These are phyloP conservation scores for Hypomesus transpacificus DNA, from an alignment of 2,113 vertebrate genomes.

Conservation along the genomic window DNA sequence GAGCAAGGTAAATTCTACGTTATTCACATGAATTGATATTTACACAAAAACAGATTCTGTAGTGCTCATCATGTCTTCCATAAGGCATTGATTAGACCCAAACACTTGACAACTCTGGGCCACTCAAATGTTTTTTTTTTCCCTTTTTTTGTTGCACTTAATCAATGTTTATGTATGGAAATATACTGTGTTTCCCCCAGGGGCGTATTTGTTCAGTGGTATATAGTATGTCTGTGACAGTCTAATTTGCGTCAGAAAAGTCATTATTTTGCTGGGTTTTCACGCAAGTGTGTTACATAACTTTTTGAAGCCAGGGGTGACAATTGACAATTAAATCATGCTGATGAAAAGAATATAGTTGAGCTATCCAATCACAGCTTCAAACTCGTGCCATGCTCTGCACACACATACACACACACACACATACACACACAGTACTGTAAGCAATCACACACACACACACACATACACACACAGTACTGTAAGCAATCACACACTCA, in stretches of 20 bases:
- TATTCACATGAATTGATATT: too few relatives aligned
- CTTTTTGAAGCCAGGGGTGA: constrained; percentile 37
- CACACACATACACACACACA: constrained; percentile 4
- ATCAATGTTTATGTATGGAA: constrained; percentile 16
- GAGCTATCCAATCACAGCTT: constrained; percentile 2
- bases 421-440: constrained; percentile 12
- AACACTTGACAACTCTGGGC: too few relatives aligned
- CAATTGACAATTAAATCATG: constrained; percentile 45
- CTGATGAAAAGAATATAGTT: constrained; percentile 22
- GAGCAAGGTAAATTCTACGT: too few relatives aligned
- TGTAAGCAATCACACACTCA: constrained; percentile 18
- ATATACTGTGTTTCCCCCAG: constrained; percentile 18
- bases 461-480: constrained; percentile 8
- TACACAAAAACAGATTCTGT: too few relatives aligned
- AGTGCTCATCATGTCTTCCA: too few relatives aligned
- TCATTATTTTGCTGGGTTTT: constrained; percentile 36
- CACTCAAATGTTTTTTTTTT: too few relatives aligned
- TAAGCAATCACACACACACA: constrained; percentile 17
- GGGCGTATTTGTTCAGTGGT: neutral
- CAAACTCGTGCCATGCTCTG: neutral
- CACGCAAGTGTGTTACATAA: constrained; percentile 42
- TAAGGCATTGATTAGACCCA: too few relatives aligned
- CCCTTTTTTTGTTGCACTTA: neutral
- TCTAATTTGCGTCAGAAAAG: constrained; percentile 40
- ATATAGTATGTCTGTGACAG: neutral